Evolutionary conservation across 2,888 invertebrate genomes (phyloP), one percentile per base, ranked within the genome.

Genomic region (Drosophila borborema): DNA sequence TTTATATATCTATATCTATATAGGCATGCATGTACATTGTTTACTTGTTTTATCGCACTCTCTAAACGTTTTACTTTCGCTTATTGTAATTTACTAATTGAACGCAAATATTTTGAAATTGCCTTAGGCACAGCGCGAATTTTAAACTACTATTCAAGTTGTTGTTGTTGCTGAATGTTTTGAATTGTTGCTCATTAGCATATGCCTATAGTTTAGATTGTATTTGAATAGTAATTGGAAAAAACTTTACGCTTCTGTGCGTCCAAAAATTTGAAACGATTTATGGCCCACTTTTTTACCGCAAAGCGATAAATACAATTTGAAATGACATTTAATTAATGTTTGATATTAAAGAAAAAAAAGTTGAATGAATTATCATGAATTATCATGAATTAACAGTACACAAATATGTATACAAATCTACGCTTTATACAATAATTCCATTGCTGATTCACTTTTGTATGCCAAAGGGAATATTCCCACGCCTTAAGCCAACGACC

Each of bases 61-160:
- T 82, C 89, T 88, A 88, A 83, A 72, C 83, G 89, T 61, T 88
- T 84, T 86, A 84, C 84, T 84, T 84, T 84, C 84, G 87, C 84
- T 89, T 84, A 81, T 84, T 81, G 66, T 74, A 77, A 78, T 67
- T 51, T 74, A 68, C 51, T 58, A 81, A 76, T 66, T 77, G 80
- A 46, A 51, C 36, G 62, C 41, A 59, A 73, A 49, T 54, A 72
- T 77, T 67, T 77, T 38, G 66, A 61, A 79, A 81, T 54, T 20
- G 64, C 40, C 59, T 31, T n/a, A 23, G 55, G 23, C 36, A 41
- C 3, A 20, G 48, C 58, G 49, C 64, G 48, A 20, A n/a, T 40
- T 12, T 16, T 3, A 58, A 74, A 38, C n/a, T 53, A 53, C 43
- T 59, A 60, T 59, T 59, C 31, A 41, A n/a, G 38, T 53, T 38